Conservation (phyloP, 2,113 vertebrate genomes). For the Otus sunia region DNA sequence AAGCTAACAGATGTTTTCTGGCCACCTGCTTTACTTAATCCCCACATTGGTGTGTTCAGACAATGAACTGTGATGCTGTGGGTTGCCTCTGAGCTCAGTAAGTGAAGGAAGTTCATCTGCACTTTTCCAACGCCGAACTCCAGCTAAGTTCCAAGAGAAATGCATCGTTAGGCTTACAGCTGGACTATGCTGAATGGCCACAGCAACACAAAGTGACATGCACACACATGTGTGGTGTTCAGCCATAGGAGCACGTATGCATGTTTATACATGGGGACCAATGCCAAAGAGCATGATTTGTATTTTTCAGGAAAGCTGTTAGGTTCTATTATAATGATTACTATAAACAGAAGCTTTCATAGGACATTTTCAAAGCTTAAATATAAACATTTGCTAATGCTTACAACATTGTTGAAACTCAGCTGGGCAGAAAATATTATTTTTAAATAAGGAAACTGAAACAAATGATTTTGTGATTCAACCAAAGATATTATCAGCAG, state of each 20-base stretch:
- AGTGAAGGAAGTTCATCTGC: conserved; percentile 98
- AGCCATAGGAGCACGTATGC: neutral
- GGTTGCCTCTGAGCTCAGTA: conserved; percentile 90
- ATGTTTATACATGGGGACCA: neutral
- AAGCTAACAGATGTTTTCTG: conserved; percentile 76
- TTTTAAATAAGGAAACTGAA: conserved; percentile 1
- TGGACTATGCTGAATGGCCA: neutral
- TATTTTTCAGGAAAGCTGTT: neutral
- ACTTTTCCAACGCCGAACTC: conserved; percentile 88
- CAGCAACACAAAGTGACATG: neutral
- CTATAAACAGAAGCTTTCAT: neutral
- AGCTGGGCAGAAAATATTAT: neutral
- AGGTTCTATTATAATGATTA: neutral
- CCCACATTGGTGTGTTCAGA: conserved; percentile 74
- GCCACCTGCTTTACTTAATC: conserved; percentile 37
- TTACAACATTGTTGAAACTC: neutral
- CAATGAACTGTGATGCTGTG: conserved; percentile 91
- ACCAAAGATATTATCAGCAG: neutral
- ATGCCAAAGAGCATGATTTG: neutral
- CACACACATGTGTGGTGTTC: neutral
- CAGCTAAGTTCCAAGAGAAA: conserved; percentile 77
- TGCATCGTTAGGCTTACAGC: neutral
- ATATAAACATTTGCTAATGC: neutral
- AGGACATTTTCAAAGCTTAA: neutral
- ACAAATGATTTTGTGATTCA: neutral